Base-by-base conservation (phyloP, 1,140 invertebrate species). In the Hyposmocoma kahamanoa region DNA sequence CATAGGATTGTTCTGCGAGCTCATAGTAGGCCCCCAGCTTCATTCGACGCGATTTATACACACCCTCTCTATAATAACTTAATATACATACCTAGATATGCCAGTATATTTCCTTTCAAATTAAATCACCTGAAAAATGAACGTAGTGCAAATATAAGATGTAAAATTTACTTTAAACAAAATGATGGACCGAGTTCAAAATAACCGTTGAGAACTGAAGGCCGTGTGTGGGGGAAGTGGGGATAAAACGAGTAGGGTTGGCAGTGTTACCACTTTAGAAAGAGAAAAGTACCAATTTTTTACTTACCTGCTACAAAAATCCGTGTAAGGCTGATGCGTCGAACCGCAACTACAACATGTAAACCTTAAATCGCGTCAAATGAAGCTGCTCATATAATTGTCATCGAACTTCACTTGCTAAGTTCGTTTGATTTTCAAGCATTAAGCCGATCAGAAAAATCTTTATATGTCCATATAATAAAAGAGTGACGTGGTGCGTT, bases 341-440 rank as follows among this genome's bases (percentile, higher is more conserved):
- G 28, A 4, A 20, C 17, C 26, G 11, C 11, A 15, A 34, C 43
- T 45, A 45, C 43, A 45, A 30, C 34, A 45, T 26, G 43, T 45
- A 19, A 45, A 45, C 26, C 18, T 9, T 43, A 43, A 45, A 45
- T 45, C 43, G 43, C 43, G 18, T 32, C 6, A 28, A 45, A 32
- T 45, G 43, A 45, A 45, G 43, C 43, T 32, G 26, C 21, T 45
- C 43, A 45, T 17, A 45, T 45, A 45, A 45, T 45, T 32, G 13
- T 45, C 26, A 45, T 45, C 43, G 43, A 45, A 45, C 43, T 45
- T 45, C 43, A 45, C 43, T 17, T 45, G 22, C 26, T 45, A 45
- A 45, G 43, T 45, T 45, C 43, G 43, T 45, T 45, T 45, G 43
- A 45, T 45, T 28, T 11, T 32, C 19, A 30, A 45, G n/a, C n/a